These are phyloP conservation scores for Lycaon pictus DNA, from an alignment of 2,113 vertebrate species.

Conservation along the genomic window DNA sequence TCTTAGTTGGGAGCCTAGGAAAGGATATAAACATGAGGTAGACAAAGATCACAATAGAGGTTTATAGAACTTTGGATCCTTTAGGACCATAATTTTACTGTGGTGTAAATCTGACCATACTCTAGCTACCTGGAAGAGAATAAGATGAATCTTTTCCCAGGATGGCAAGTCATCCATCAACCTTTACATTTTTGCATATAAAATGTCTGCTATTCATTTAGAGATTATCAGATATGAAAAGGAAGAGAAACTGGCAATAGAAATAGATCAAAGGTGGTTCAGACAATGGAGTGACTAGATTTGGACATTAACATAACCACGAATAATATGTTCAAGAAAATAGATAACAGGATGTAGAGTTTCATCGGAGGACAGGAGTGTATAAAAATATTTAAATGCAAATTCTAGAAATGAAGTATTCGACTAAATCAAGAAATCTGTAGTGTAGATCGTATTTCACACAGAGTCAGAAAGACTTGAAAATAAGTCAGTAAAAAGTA, in stretches of 20 bases:
- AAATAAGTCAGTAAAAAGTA: not conserved
- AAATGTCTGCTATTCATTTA: not conserved
- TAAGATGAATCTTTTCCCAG: not conserved
- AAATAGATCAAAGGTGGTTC: not conserved
- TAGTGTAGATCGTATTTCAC: not conserved
- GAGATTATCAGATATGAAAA: not conserved
- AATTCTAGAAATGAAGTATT: not conserved
- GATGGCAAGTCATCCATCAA: not conserved
- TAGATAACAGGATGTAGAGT: not conserved
- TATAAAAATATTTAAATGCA: not conserved
- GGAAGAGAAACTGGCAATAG: not conserved
- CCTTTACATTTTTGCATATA: not conserved
- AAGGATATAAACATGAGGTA: not conserved
- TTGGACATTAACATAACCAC: not conserved
- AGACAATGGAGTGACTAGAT: not conserved
- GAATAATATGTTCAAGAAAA: conserved; percentile 24
- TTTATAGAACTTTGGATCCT: not conserved
- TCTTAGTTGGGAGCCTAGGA: not conserved
- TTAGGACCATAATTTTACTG: not conserved
- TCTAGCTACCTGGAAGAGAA: not conserved
- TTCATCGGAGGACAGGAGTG: not conserved
- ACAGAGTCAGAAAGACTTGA: not conserved
- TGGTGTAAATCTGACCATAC: not conserved
- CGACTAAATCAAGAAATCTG: not conserved
- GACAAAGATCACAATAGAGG: not conserved